Evolutionary conservation across 2,888 invertebrate genomes (phyloP), one percentile per base, ranked within the genome.

Genomic region (Xestia sexstrigata): DNA sequence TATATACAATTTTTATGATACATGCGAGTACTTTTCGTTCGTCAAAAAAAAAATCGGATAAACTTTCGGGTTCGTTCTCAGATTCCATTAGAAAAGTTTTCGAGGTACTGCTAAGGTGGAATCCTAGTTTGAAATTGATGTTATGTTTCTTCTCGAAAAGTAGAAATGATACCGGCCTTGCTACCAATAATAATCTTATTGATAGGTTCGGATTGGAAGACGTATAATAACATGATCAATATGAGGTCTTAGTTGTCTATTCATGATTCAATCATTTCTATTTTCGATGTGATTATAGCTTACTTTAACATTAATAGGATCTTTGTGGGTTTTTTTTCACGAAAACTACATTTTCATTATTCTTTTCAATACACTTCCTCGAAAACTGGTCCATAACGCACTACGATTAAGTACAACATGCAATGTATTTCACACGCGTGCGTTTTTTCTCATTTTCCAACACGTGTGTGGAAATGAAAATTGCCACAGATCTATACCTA

Each of bases 51-150:
- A 60, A 70, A 71, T 78, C 80, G 78, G 71, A 65, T 52, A 78
- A 88, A 89, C 79, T 88, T 90, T 90, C 77, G 84, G 88, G 88
- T 81, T 84, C 76, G 70, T 80, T 89, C 77, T 66, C 62, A 73
- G 77, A 90, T 87, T 88, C 89, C 88, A 90, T 90, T 90, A 89
- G 77, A 66, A 83, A 88, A 88, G 84, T 87, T 90, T 75, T 26
- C 20, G 66, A 85, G 70, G 72, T 73, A 78, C 67, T 66, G 70
- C 52, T 70, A 65, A 68, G 66, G 70, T 76, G 45, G 69, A 23
- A 35, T 30, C 75, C 6, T 70, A 78, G 79, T 84, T 85, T 23
- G 66, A 58, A 75, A 87, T 87, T 82, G 49, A 88, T 85, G 84
- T 85, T 79, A 85, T 76, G 68, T 83, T 83, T 83, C 89, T 83